Base-by-base conservation (phyloP, 1,140 invertebrate genomes). In the Drosophila pallidifrons region DNA sequence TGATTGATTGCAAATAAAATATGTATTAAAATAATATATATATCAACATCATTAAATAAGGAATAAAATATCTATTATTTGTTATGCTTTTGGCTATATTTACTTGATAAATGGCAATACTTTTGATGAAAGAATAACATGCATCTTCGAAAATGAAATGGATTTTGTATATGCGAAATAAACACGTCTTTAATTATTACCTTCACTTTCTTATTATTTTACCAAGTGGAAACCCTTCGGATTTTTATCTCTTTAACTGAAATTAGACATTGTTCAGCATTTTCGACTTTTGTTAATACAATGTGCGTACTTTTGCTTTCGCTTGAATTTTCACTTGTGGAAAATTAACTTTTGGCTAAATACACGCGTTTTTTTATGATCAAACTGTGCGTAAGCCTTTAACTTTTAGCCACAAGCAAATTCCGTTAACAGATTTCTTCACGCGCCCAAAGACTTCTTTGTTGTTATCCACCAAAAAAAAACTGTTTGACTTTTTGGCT, bases 401-500 rank as follows among this genome's bases (percentile, higher is more conserved):
- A 70, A 69, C 66, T 69, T 70, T 69, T 69, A 15, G 72, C 72
- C 72, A 52, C 72, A 75, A 43, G 1, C 57, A 30, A 41, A 63
- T 69, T 61, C 28, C 11, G 55, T 8, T 10, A 61, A 74, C 25
- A 7, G 11, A 46, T 45, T 52, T 72, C 25, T 73, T 60, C 65
- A 68, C 71, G 71, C 55, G 6, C 28, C 20, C 7, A 11, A 20
- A 35, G 54, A 41, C 7, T 41, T 15, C 57, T 66, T 75, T 75
- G 32, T 67, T 60, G 43, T 47, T 47, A 55, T 81, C 74, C 73
- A 69, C 63, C 35, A 38, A 32, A 32, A 75, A 57, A 20, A 55
- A 46, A 13, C 51, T 82, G 11, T 43, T 81, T 87, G 85, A 89
- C 85, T 89, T 89, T 89, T 81, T 89, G 85, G 81, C 85, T 89